Evolutionary conservation across 1,140 invertebrate genomes (phyloP).

Genomic region (Hydropsyche tenuis): DNA sequence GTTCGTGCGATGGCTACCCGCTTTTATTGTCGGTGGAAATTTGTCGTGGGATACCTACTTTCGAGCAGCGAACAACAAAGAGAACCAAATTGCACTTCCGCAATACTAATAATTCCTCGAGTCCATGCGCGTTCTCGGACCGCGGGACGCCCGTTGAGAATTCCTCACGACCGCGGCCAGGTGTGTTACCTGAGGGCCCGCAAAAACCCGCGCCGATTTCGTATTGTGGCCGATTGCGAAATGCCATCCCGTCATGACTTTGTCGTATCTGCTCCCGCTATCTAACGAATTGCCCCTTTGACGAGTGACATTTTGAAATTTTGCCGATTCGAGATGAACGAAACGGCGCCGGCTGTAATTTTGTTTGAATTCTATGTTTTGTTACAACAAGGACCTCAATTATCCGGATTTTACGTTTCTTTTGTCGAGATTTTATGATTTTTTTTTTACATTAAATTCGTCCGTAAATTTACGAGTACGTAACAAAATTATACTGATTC

Average conservation of each 20-base stretch:
- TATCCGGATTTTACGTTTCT: too few species aligned
- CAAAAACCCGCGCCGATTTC: neutral
- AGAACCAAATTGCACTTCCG: constrained; percentile 26
- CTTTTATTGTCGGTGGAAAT: neutral
- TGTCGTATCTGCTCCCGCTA: neutral
- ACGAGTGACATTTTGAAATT: too few species aligned
- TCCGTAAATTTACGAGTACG: too few species aligned
- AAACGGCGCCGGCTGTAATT: too few species aligned
- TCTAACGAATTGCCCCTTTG: too few species aligned
- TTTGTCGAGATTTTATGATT: too few species aligned
- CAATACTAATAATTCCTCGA: neutral
- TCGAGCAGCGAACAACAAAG: neutral
- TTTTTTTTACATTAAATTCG: too few species aligned
- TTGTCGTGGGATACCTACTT: constrained; percentile 22
- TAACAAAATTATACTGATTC: too few species aligned
- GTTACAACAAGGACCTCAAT: too few species aligned
- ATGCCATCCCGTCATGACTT: neutral
- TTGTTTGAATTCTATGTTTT: too few species aligned
- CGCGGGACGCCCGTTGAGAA: neutral
- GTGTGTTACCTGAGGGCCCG: constrained; percentile 30
- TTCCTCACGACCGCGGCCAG: constrained; percentile 25
- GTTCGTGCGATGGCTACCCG: too few species aligned
- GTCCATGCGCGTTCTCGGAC: neutral
- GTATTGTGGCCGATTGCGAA: neutral
- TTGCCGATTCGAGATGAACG: too few species aligned